These are phyloP conservation scores for Argya squamiceps DNA, from an alignment of 2,797 vertebrate genomes.

Conservation along the genomic window DNA sequence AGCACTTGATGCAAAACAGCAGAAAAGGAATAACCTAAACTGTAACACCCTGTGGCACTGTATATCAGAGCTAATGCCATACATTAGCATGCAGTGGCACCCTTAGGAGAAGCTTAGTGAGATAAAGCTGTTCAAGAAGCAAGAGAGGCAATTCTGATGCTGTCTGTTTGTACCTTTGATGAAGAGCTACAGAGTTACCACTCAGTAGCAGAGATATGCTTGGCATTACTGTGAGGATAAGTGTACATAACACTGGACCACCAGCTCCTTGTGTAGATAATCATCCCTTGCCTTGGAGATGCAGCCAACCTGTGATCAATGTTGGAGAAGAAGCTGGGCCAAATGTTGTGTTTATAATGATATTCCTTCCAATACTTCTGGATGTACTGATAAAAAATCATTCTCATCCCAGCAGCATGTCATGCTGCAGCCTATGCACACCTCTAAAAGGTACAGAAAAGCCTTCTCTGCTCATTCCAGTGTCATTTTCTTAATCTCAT, in stretches of 20 bases:
- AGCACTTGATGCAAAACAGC: neutral
- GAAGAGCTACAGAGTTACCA: neutral
- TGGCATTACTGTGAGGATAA: fast-evolving
- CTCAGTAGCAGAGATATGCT: neutral
- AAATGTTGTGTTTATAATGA: neutral
- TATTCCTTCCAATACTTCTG: neutral
- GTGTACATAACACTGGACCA: neutral
- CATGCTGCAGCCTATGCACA: neutral
- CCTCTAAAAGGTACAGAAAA: neutral
- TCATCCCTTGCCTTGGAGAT: too few species aligned
- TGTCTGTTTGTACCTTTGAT: neutral
- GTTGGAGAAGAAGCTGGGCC: neutral
- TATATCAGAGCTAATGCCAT: neutral
- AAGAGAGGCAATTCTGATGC: neutral
- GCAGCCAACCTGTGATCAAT: neutral
- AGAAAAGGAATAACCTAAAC: neutral
- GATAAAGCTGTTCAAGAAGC: neutral
- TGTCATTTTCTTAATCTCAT: neutral
- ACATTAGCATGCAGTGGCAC: neutral
- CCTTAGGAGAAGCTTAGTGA: neutral
- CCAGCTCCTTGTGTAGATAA: neutral
- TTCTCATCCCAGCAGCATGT: neutral
- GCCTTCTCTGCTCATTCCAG: neutral
- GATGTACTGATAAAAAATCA: neutral
- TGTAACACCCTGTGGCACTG: neutral